Evolutionary conservation across 37 sponge, comb jelly and placozoan species (phyloP), one percentile per base, ranked within the genome.

Genomic region (Corticium candelabrum): DNA sequence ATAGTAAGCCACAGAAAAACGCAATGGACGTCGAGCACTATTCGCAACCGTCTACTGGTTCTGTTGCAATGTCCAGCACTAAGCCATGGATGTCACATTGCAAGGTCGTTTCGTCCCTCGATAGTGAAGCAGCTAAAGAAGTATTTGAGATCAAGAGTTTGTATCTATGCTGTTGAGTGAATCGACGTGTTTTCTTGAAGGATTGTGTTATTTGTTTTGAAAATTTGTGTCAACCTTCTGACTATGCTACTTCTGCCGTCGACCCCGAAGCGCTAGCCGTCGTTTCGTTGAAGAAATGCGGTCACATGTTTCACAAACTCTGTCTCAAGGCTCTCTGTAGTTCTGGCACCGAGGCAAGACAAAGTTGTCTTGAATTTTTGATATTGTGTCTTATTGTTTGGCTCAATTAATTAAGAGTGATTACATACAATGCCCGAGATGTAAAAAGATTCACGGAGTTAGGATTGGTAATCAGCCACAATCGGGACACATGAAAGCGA

Each of bases 381-480:
- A 1, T 1, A 30, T 50, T 1, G 3, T 29, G 40, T 1, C 56
- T 62, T 0, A 35, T n/a, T 4, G 2, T 29, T 34, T 1, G 3
- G 38, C 37, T 31, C 37, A 30, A 1, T n/a, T n/a, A n/a, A 34
- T 43, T 15, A 35, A 88, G 93, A 35, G 40, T 72, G 87, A 87
- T 30, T 80, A 27, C 21, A 11, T 93, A 31, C 82, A 70, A 21
- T 98, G 99, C 86, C 95, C 95, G 4, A 89, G 87, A 1, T 98
- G 99, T 67, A 88, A 91, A 85, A 89, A 80, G 74, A 84, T 82
- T 27, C 90, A 91, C 82, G 95, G 95, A 5, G 43, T 88, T 7
- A 89, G 82, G 82, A 94, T 85, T 3, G 99, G 99, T 0, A 91
- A 98, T 76, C 95, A 95, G 87, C 99, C 99, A 1, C 29, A 72